Evolutionary conservation across 2,888 invertebrate genomes (phyloP).

Genomic region (Eumerus sabulonum): DNA sequence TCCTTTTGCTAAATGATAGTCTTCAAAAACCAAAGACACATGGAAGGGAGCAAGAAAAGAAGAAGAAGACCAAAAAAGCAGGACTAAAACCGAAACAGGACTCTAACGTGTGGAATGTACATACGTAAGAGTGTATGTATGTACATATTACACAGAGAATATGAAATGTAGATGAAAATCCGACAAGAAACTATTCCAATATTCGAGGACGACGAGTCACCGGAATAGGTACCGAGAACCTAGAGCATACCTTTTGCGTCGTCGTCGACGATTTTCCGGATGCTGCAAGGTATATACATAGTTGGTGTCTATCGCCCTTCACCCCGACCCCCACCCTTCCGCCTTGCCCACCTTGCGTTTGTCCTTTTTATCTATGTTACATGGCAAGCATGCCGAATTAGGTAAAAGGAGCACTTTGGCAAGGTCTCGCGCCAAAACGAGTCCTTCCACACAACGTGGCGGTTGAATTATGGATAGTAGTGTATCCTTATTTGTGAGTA

Average conservation of each 20-base stretch:
- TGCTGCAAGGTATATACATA: not conserved
- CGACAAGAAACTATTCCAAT: too few relatives aligned
- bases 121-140: too few relatives aligned
- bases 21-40: too few relatives aligned
- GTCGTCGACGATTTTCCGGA: not conserved
- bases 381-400: slow-evolving; percentile 50
- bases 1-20: slow-evolving; percentile 52
- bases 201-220: too few relatives aligned
- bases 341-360: too few relatives aligned
- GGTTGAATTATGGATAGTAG: slow-evolving; percentile 5
- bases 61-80: too few relatives aligned
- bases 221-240: too few relatives aligned
- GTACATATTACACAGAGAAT: slow-evolving; percentile 23
- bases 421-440: not conserved
- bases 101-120: too few relatives aligned
- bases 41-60: too few relatives aligned
- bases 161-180: slow-evolving; percentile 14
- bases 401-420: not conserved
- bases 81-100: too few relatives aligned
- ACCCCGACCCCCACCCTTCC: slow-evolving; percentile 23
- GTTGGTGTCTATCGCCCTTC: slow-evolving; percentile 40
- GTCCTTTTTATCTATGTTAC: slow-evolving; percentile 41
- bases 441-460: slow-evolving; percentile 25
- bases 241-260: too few relatives aligned
- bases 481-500: slow-evolving; percentile 24